Conservation (phyloP, 2,888 invertebrate species). For the Chromoteleia sp. region DNA sequence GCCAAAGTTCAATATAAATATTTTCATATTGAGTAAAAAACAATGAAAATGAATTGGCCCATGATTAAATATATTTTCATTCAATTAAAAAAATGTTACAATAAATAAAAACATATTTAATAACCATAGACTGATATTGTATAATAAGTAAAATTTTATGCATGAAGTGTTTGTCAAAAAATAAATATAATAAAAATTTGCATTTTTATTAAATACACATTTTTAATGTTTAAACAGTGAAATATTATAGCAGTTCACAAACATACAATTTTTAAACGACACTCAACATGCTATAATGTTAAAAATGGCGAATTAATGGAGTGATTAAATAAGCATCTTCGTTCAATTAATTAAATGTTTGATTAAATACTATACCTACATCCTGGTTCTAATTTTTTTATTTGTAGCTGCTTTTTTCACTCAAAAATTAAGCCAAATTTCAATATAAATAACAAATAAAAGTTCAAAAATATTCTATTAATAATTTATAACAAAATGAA, state of each 20-base stretch:
- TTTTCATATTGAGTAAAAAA: background rate
- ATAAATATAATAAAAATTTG: background rate
- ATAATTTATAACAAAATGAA: background rate
- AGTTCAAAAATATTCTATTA: background rate
- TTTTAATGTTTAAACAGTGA: background rate
- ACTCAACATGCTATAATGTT: slow-evolving; percentile 53
- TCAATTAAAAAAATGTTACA: background rate
- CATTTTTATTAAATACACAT: background rate
- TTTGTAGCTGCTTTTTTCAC: slow-evolving; percentile 10
- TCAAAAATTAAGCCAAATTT: slow-evolving; percentile 12
- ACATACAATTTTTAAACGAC: slow-evolving; percentile 48
- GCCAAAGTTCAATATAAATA: too few relatives aligned
- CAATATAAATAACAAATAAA: background rate
- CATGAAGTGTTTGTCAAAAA: background rate
- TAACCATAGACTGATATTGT: too few relatives aligned
- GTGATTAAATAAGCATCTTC: slow-evolving; percentile 46
- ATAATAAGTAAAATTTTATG: background rate
- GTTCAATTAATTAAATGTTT: slow-evolving; percentile 34
- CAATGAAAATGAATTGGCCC: background rate
- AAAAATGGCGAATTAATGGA: slow-evolving; percentile 41
- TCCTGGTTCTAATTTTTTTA: slow-evolving; percentile 26
- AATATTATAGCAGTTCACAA: slow-evolving; percentile 11
- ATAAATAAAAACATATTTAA: background rate
- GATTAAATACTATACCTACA: slow-evolving; percentile 45
- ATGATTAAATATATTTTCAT: background rate